Base-by-base conservation (phyloP, 1,140 invertebrate species). In the Drosophila mojavensis region DNA sequence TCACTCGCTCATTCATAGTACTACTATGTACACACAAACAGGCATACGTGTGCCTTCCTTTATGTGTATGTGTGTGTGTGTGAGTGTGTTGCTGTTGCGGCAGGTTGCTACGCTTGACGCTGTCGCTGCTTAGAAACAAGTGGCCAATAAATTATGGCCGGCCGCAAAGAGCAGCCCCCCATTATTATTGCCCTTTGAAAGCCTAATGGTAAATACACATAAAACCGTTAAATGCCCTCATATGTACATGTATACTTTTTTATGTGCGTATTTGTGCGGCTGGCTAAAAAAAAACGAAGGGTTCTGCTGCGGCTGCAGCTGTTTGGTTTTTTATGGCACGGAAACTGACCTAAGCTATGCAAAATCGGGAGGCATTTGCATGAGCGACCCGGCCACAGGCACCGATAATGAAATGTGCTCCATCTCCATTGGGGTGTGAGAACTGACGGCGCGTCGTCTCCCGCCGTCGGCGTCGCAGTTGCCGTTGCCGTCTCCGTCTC, bases 101-200 rank as follows among this genome's bases (percentile, higher is more conserved):
- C 75, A 58, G 36, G 60, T 67, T 71, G 58, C 47, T 53, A 36
- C 63, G 41, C 55, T 55, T 47, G 75, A 43, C 64, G 54, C 73
- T 74, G 68, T 62, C 83, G 83, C 79, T 88, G 82, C 83, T 86
- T 86, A 89, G 79, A 74, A 86, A 86, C 83, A 86, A 86, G 83
- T 86, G 83, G 83, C 83, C 84, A 86, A 86, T 86, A 86, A 86
- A 86, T 86, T 86, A 89, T 88, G 83, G 77, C 60, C 75, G 77
- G 65, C 77, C 76, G 60, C 75, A 84, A 68, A 53, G 62, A 71
- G 62, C 68, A 64, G 67, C 59, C 56, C 56, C 76, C 65, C 81
- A 86, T 88, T 86, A 82, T 79, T 88, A 83, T 86, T 79, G 83
- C 77, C 79, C 83, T 78, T 79, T 86, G 84, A 71, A 80, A 66